phyloP scores from a whole-genome alignment of 1,140 invertebrate species.

The Agrypnia vestita region DNA sequence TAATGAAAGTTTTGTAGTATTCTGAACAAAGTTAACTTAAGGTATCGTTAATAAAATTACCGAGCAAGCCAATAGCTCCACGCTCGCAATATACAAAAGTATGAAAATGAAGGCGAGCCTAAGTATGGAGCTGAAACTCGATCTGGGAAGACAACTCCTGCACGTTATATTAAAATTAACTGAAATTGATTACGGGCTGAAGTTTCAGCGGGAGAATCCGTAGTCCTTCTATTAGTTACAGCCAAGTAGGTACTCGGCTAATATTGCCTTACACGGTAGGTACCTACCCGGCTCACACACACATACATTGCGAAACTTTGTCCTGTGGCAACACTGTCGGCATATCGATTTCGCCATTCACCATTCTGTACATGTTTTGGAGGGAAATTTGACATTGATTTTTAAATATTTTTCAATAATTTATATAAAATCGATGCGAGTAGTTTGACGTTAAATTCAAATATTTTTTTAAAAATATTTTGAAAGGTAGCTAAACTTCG shows the following conservation, averaged over 20 bases:
- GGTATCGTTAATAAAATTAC: no score
- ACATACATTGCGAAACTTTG: neutral
- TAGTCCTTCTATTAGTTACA: constrained; percentile 32
- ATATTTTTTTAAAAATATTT: no score
- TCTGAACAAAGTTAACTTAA: no score
- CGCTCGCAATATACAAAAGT: neutral
- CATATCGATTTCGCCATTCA: constrained; percentile 2
- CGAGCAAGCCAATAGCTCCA: neutral
- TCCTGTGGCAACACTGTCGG: neutral
- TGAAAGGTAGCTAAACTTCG: no score
- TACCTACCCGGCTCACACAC: neutral
- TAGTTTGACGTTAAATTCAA: no score
- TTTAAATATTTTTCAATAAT: no score
- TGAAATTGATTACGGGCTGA: constrained; percentile 50
- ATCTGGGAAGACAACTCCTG: constrained; percentile 35
- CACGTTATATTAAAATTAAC: constrained; percentile 51
- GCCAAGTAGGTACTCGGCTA: neutral
- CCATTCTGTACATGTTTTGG: neutral
- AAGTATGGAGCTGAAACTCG: constrained; percentile 32
- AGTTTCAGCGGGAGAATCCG: constrained; percentile 42
- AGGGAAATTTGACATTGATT: neutral
- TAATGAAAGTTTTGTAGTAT: no score
- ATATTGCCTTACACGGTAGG: no score
- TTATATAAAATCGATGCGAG: no score
- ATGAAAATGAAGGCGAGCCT: constrained; percentile 15